Evolutionary conservation across 2,113 vertebrate species (phyloP), one percentile per base, ranked within the genome.

Genomic region (Aptenodytes forsteri): DNA sequence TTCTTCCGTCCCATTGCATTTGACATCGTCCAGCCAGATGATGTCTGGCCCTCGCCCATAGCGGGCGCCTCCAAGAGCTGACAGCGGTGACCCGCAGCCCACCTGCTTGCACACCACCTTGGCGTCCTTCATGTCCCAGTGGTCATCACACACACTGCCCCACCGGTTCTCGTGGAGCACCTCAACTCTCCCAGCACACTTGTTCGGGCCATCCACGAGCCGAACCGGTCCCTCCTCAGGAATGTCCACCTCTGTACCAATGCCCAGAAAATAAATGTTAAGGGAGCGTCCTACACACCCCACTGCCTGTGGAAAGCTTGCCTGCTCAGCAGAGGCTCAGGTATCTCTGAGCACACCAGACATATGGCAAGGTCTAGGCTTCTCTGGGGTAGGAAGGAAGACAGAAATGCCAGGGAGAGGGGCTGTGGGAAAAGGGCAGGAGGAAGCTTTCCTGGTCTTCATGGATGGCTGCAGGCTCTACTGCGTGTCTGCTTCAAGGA

Each of bases 91-190:
- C 36, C 93, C 93, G 0, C 93, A 94, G 83, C 93, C 93, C 78
- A 88, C 66, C 36, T 94, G 59, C 47, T 38, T 87, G 79, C 93
- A 94, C 32, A 94, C 78, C 66, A 91, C 93, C 52, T 42, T 15
- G 32, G 94, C 94, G 2, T 93, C 94, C 56, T 4, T 34, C 91
- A 93, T 30, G 75, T 95, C 91, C 94, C 94, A 95, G 34, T 46
- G 6, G 56, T 95, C 91, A 0, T 95, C 91, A 27, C 94, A 94
- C 42, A 95, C 75, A 3, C 36, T 93, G 3, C 94, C 94, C 94
- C 91, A 95, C 3, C 25, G 79, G 66, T 79, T n/a, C 46, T 93
- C 52, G 0, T 89, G 85, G 21, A 93, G 66, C 38, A 93, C 91
- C 80, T 93, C 85, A 0, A 93, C 91, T 52, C 91, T 83, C n/a